Evolutionary conservation across 2,888 invertebrate species (phyloP), one percentile per base, ranked within the genome.

Genomic region (Julus scandinavius): DNA sequence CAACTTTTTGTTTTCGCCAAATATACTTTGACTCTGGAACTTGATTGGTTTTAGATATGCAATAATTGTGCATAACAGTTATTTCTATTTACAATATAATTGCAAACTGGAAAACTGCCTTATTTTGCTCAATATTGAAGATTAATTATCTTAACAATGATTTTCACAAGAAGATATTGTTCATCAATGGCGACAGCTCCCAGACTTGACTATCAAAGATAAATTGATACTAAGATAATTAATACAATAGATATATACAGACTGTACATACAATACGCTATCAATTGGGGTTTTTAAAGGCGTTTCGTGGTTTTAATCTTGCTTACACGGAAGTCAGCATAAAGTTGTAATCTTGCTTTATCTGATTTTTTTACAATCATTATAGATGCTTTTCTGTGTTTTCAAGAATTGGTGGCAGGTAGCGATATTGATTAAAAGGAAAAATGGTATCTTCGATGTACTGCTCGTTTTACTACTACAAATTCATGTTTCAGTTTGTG

Each of bases 351-450:
- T 63, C 63, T 63, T 63, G 63, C 63, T n/a, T 63, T 63, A 63
- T 63, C 63, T n/a, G 29, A 29, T 29, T 63, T 17, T 17, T 63
- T 63, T 63, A 63, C 63, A 63, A 63, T 63, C 63, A 63, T 63
- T 17, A 63, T 29, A 29, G 63, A 17, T 63, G 63, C 6, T 63
- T 63, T 63, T 63, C 63, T 63, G 17, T n/a, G 63, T 63, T 63
- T 63, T 63, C 17, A n/a, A 63, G 63, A 63, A 63, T 63, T n/a
- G 63, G 63, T 63, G 63, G 63, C 63, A n/a, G 63, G 63, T 63
- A n/a, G n/a, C 63, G 63, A 63, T n/a, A 63, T 63, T n/a, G n/a
- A n/a, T 63, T 17, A 6, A 63, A 17, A 63, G 6, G 29, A 29
- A 29, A 29, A 29, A 29, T 29, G 29, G 29, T 29, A 29, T 29